A percentile compares a stretch with the other conserved stretches of the same genome.
These are phyloP conservation scores for Orthonyx spaldingii DNA, from an alignment of 2,113 vertebrate genomes.

Conservation along the genomic window DNA sequence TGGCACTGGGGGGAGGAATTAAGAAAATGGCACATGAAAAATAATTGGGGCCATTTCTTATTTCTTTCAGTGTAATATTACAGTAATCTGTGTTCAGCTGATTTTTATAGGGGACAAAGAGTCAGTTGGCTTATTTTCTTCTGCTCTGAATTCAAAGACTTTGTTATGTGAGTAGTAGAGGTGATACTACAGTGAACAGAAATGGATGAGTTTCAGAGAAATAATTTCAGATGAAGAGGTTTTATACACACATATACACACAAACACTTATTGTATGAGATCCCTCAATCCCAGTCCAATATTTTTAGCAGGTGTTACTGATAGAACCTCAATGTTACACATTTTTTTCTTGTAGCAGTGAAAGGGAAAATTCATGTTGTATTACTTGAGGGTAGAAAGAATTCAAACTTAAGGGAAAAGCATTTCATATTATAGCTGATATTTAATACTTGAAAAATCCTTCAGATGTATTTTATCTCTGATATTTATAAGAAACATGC, in stretches of 20 bases:
- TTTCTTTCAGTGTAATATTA: background rate
- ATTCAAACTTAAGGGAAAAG: slow-evolving; percentile 14
- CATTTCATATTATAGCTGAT: background rate
- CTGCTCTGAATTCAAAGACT: background rate
- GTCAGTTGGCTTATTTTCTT: background rate
- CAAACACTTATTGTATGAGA: background rate
- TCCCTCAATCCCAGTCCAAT: slow-evolving; percentile 58
- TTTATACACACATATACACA: background rate
- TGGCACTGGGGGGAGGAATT: background rate
- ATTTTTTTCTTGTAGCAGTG: background rate
- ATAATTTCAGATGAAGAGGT: slow-evolving; percentile 23
- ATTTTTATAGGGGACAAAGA: background rate
- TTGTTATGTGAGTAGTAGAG: background rate
- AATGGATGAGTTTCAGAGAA: background rate
- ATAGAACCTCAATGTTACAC: slow-evolving; percentile 24
- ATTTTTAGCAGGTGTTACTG: slow-evolving; percentile 52
- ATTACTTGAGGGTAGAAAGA: slow-evolving; percentile 44
- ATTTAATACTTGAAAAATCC: slow-evolving; percentile 21
- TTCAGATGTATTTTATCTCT: background rate
- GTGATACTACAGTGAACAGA: background rate
- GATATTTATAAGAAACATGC: background rate
- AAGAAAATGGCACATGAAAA: background rate
- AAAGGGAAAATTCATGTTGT: slow-evolving; percentile 27
- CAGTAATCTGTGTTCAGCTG: background rate
- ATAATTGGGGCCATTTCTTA: background rate